Evolutionary conservation across 2,113 vertebrate genomes (phyloP).

Genomic region (Eulacestoma nigropectus): DNA sequence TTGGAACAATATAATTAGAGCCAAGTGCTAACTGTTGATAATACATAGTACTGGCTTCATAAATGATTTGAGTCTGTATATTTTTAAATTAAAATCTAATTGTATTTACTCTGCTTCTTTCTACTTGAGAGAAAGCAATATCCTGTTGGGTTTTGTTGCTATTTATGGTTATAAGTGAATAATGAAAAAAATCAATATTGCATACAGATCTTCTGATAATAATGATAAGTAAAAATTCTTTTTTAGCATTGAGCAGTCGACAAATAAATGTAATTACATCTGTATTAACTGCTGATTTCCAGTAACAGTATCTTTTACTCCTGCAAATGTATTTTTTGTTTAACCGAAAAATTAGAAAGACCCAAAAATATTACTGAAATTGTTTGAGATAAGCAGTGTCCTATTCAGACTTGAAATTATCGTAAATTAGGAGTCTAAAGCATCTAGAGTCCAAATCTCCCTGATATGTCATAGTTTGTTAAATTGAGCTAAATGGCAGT

Average conservation of each 20-base stretch:
- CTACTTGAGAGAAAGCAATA: neutral
- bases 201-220: neutral
- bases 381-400: neutral
- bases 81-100: slow-evolving; percentile 14
- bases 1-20: neutral
- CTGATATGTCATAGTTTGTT: neutral
- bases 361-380: neutral
- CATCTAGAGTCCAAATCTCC: neutral
- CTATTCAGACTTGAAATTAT: neutral
- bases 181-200: neutral
- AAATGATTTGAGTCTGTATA: neutral
- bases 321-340: neutral
- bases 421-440: neutral
- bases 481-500: neutral
- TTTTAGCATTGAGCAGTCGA: neutral
- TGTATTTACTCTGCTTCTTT: neutral
- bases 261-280: neutral
- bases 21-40: neutral
- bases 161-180: neutral
- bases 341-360: neutral
- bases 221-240: neutral
- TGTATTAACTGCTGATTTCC: neutral
- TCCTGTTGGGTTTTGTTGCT: neutral
- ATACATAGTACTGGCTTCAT: neutral
- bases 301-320: neutral